phyloP scores from a whole-genome alignment of 2,888 invertebrate species.

The Abrostola tripartita region DNA sequence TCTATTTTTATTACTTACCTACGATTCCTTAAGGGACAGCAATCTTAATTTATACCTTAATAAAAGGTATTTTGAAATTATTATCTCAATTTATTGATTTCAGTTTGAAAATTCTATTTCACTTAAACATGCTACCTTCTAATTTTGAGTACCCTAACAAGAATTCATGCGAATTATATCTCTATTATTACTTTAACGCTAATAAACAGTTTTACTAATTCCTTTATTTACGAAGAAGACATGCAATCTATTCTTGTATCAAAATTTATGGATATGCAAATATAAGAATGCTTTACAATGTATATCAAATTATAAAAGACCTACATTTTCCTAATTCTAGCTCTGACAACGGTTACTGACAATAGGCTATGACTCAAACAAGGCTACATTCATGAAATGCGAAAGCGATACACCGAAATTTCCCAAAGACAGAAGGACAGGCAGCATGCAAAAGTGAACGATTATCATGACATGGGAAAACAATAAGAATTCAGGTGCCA shows the following conservation, averaged over 20 bases:
- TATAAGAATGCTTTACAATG: constrained; percentile 36
- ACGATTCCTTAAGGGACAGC: constrained; percentile 50
- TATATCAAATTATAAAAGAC: constrained; percentile 38
- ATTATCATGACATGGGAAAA: constrained; percentile 74
- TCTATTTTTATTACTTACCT: constrained; percentile 53
- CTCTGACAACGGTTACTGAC: constrained; percentile 40
- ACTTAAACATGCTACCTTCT: constrained; percentile 66
- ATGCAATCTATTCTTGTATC: constrained; percentile 61
- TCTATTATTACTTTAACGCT: constrained; percentile 41
- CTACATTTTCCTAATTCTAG: constrained; percentile 49
- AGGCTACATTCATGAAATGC: constrained; percentile 44
- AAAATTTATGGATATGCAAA: constrained; percentile 44
- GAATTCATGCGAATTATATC: constrained; percentile 47
- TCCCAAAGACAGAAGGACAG: constrained; percentile 68
- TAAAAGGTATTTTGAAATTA: constrained; percentile 13
- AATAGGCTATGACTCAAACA: constrained; percentile 47
- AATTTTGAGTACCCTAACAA: constrained; percentile 53
- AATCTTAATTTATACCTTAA: constrained; percentile 36
- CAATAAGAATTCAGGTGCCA: constrained; percentile 77
- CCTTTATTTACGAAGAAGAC: constrained; percentile 50
- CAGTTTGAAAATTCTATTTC: constrained; percentile 36
- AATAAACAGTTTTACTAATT: constrained; percentile 46
- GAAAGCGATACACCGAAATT: constrained; percentile 59
- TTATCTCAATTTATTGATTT: constrained; percentile 18
- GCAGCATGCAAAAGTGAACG: constrained; percentile 85